Percentiles rank a stretch among this genome's conserved stretches.
Evolutionary conservation across 2,797 vertebrate genomes (phyloP).

Genomic region (Heterohyrax brucei): DNA sequence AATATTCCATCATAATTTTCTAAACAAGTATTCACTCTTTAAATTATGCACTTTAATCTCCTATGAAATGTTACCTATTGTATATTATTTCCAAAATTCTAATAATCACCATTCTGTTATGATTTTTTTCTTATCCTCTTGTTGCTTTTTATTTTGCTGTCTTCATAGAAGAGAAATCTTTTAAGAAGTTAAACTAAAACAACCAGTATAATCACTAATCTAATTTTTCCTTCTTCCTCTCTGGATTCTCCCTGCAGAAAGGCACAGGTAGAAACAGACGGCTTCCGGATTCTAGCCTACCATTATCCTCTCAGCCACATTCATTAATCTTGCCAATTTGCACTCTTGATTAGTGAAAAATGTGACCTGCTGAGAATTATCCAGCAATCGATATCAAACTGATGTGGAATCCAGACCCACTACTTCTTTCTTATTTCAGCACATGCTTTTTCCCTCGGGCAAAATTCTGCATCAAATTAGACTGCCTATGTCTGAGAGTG

Average conservation of each 20-base stretch:
- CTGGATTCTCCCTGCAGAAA: not conserved
- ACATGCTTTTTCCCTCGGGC: constrained; percentile 56
- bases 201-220: not conserved
- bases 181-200: not conserved
- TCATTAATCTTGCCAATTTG: constrained; percentile 61
- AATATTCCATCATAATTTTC: not conserved
- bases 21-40: not conserved
- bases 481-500: not conserved
- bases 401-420: constrained; percentile 68
- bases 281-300: not conserved
- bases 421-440: constrained; percentile 19
- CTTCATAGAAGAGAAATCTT: not conserved
- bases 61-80: not conserved
- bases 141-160: not conserved
- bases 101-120: constrained; percentile 15
- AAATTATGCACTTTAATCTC: constrained; percentile 15
- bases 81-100: constrained; percentile 8
- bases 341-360: constrained; percentile 26
- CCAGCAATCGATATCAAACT: constrained; percentile 50
- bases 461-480: constrained; percentile 59
- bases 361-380: constrained; percentile 46
- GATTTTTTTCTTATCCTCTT: not conserved
- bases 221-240: constrained; percentile 22
- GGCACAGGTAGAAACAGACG: constrained; percentile 9
- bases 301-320: not conserved